Evolutionary conservation across 2,888 invertebrate species (phyloP).

Genomic region (Microplitis deprimator): DNA sequence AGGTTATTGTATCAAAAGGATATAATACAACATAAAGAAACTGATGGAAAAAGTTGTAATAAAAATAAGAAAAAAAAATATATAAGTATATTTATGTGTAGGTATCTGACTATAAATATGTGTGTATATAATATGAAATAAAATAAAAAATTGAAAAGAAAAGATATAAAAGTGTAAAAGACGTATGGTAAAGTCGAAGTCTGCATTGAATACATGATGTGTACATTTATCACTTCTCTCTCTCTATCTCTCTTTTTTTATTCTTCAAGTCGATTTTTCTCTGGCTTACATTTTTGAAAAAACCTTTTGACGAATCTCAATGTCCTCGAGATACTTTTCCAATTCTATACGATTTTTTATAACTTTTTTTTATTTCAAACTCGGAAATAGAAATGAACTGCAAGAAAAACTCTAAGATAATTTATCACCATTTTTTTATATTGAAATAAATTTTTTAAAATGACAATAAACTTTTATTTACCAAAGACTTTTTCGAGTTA

Average conservation of each 20-base stretch:
- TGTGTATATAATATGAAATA: slow-evolving; percentile 11
- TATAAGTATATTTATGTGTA: background rate
- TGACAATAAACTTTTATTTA: background rate
- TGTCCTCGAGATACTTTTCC: slow-evolving; percentile 6
- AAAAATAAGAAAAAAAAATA: background rate
- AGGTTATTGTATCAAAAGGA: background rate
- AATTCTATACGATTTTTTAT: background rate
- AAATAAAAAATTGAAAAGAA: slow-evolving; percentile 13
- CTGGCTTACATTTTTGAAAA: background rate
- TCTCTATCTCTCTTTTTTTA: background rate
- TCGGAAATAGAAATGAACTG: slow-evolving; percentile 21
- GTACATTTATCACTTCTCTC: slow-evolving; percentile 22
- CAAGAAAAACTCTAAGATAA: background rate
- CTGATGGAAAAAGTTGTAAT: background rate
- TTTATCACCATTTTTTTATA: background rate
- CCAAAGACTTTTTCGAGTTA: background rate
- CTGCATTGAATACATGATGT: slow-evolving; percentile 31
- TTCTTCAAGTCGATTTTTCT: background rate
- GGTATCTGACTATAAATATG: background rate
- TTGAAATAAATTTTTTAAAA: background rate
- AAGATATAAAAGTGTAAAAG: slow-evolving; percentile 15
- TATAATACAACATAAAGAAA: background rate
- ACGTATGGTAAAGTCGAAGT: slow-evolving; percentile 19
- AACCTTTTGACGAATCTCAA: slow-evolving; percentile 17
- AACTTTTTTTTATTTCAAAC: background rate